Percentiles rank a stretch among this genome's conserved stretches.
Conservation (phyloP, 2,888 invertebrate species). For the Siphlonurus alternatus region DNA sequence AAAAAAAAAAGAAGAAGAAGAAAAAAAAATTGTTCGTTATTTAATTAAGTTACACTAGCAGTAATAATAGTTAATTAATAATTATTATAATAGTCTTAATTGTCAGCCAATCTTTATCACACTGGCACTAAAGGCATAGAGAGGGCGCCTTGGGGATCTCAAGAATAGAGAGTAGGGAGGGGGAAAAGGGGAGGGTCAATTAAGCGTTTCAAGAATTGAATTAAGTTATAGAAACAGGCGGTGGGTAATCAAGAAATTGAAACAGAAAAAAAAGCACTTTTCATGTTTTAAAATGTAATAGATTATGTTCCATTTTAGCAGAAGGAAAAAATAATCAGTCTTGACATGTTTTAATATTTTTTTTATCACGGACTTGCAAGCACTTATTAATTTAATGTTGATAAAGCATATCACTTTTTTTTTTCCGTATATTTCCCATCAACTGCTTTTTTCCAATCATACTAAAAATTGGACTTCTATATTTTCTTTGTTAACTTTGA, state of each 20-base stretch:
- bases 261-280: neutral
- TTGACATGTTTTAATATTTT: neutral
- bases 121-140: neutral
- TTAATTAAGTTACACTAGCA: neutral
- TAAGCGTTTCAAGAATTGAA: neutral
- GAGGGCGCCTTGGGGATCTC: too few species aligned
- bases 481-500: too few species aligned
- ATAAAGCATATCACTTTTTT: neutral
- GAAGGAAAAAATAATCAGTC: neutral
- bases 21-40: neutral
- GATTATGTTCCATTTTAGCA: neutral
- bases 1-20: neutral
- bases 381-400: neutral
- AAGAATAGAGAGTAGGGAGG: too few species aligned
- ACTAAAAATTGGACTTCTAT: too few species aligned
- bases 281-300: neutral
- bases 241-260: neutral
- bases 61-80: neutral
- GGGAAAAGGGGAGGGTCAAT: too few species aligned
- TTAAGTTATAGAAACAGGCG: neutral
- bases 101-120: neutral
- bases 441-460: too few species aligned
- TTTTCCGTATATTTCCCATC: too few species aligned
- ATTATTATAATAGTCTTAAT: neutral
- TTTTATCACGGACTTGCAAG: neutral